Conservation (phyloP, 2,113 vertebrate genomes). For the Arizona elegans region DNA sequence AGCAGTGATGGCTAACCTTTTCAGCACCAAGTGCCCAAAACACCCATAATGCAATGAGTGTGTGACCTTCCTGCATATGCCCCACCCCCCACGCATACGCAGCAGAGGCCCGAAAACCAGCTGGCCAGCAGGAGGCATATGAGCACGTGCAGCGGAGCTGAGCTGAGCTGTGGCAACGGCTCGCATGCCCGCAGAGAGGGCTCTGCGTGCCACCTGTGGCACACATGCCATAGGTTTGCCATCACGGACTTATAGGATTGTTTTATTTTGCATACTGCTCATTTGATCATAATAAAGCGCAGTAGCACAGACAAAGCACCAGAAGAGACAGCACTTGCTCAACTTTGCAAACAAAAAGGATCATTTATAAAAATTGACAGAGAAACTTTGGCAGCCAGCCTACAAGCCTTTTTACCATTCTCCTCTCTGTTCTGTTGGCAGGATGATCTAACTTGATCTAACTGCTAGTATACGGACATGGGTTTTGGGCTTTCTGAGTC, state of each 20-base stretch:
- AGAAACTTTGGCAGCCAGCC: slow-evolving; percentile 33
- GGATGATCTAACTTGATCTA: slow-evolving; percentile 39
- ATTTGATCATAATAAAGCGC: slow-evolving; percentile 34
- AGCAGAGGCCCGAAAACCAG: too few species aligned
- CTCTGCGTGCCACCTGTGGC: too few species aligned
- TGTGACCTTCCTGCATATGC: too few species aligned
- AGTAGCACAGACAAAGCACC: slow-evolving; percentile 25
- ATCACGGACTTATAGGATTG: slow-evolving; percentile 35
- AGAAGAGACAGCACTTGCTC: slow-evolving; percentile 31
- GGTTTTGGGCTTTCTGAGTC: slow-evolving; percentile 39
- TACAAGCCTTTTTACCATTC: slow-evolving; percentile 40
- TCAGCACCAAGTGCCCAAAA: too few species aligned
- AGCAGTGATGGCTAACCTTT: background rate
- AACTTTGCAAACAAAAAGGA: slow-evolving; percentile 16
- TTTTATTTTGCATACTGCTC: slow-evolving; percentile 57
- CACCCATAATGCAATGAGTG: too few species aligned
- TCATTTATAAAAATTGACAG: slow-evolving; percentile 40
- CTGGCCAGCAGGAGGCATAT: too few species aligned
- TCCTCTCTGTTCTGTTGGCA: slow-evolving; percentile 39
- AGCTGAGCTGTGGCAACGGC: too few species aligned
- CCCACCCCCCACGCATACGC: too few species aligned
- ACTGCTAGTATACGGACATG: slow-evolving; percentile 35
- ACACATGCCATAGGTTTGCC: too few species aligned
- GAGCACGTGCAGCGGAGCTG: too few species aligned
- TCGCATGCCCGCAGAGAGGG: too few species aligned